Base-by-base conservation (phyloP, 2,888 invertebrate genomes). In the Nesidiocoris tenuis region DNA sequence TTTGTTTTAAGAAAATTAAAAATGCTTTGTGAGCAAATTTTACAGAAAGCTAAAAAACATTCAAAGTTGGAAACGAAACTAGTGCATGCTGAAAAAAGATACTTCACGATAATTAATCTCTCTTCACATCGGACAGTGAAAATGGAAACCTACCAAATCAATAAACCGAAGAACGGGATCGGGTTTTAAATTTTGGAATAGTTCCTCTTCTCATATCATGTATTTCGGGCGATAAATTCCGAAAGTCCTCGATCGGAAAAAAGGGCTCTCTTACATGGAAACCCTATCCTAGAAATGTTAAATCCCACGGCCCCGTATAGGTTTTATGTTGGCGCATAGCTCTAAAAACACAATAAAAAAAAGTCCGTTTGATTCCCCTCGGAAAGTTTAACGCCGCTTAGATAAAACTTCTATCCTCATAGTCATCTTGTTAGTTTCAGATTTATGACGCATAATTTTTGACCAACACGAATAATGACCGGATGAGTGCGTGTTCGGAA, bases 401-500 rank as follows among this genome's bases (percentile, higher is more conserved):
- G 64, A 64, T 64, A 64, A 65, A 65, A 1, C 21, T 39, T 19
- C 65, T 39, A 65, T 39, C 7, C 25, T 17, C 17, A 25, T 39
- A 39, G 25, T 39, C 1, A 61, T 39, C 70, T 70, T 70, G 70
- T 70, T 70, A 70, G 59, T 56, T 17, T 17, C 59, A 70, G 70
- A 70, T 70, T 70, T 70, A 70, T 70, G 70, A 70, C 59, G 22
- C 25, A 70, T 70, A 70, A 70, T 70, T 70, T 24, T 70, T 59
- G 70, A 24, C 57, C 70, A 59, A 12, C 57, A 59, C 59, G 70
- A 25, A 59, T 70, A 70, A 70, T 70, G 70, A 70, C 70, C 61
- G 59, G 70, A 59, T 39, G 59, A 70, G 70, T 70, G 57, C 70
- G 70, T 70, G 70, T 19, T 70, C 17, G 59, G 70, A 70, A 70